Base-by-base conservation (phyloP, 2,797 vertebrate genomes). In the Lateolabrax maculatus region DNA sequence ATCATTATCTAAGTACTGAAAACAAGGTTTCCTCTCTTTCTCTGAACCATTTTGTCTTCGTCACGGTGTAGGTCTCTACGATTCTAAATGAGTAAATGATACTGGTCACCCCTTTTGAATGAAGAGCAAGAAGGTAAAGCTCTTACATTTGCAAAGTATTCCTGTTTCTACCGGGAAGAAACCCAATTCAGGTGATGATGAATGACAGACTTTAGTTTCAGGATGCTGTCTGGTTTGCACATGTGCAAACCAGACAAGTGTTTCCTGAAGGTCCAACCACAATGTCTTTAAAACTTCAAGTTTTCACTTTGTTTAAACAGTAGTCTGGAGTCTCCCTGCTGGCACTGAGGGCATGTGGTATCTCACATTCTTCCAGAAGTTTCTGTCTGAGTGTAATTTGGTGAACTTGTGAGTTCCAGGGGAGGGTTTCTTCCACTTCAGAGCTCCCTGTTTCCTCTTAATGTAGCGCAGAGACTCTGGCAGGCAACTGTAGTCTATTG, bases 361-460 rank as follows among this genome's bases (percentile, higher is more conserved):
- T 63, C 95, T 93, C 41, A 99, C 84, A 0, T 93, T 92, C 80
- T 97, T 99, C 98, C 98, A 99, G 89, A 99, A 98, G 51, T 76
- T 95, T 71, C 93, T 94, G 62, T 94, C 94, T 25, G 74, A 70
- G 41, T 21, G 1, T 2, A 72, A 3, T 9, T 23, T 66, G 6
- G 5, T 65, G 39, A 67, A 77, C 84, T 19, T 90, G 57, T 53
- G 71, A 64, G 75, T 91, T 86, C 0, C 79, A 78, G n/a, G 75
- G 79, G 73, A 94, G 71, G 69, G 4, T 2, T 90, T 86, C 46
- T 90, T 96, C 92, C 95, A 96, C 92, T 92, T 95, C 55, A 98
- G 89, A 15, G 90, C 92, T 29, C 98, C 97, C 0, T 97, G 94
- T 84, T 95, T 98, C 87, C 88, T 95, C 77, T 93, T 96, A 81